Conservation (phyloP, 2,888 invertebrate species). For the Harpalus rufipes region DNA sequence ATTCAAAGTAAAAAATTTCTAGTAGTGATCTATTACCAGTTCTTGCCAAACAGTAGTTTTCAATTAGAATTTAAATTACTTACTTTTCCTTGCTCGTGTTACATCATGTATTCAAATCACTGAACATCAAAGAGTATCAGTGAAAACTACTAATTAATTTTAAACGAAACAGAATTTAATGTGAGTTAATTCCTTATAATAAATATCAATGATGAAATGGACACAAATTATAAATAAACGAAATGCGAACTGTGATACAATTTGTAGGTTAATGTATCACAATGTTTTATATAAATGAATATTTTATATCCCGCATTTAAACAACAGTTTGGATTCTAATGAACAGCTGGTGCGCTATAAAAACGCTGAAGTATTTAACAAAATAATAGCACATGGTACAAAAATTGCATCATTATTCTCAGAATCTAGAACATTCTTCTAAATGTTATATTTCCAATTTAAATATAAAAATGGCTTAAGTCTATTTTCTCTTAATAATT, state of each 20-base stretch:
- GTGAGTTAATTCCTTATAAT: background rate
- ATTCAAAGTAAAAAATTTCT: background rate
- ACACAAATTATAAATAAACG: constrained; percentile 1
- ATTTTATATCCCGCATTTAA: constrained; percentile 14
- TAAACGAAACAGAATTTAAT: background rate
- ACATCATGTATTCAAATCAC: background rate
- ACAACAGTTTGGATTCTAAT: constrained; percentile 6
- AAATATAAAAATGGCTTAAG: background rate
- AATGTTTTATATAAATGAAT: constrained; percentile 16
- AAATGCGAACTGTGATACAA: background rate
- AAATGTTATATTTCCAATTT: background rate
- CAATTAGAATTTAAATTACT: constrained; percentile 19
- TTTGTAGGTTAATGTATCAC: constrained; percentile 19
- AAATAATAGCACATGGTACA: constrained; percentile 9
- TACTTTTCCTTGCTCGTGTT: background rate
- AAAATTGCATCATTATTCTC: constrained; percentile 17
- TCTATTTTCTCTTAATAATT: background rate
- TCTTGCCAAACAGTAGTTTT: constrained; percentile 1
- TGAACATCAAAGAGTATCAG: constrained; percentile 2
- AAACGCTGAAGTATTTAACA: constrained; percentile 12
- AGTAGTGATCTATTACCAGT: background rate
- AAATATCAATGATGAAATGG: background rate
- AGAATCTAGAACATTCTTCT: background rate
- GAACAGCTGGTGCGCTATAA: constrained; percentile 18
- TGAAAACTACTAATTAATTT: background rate